These are phyloP conservation scores for Drosophila albomicans DNA, from an alignment of 1,140 invertebrate genomes.

Conservation along the genomic window DNA sequence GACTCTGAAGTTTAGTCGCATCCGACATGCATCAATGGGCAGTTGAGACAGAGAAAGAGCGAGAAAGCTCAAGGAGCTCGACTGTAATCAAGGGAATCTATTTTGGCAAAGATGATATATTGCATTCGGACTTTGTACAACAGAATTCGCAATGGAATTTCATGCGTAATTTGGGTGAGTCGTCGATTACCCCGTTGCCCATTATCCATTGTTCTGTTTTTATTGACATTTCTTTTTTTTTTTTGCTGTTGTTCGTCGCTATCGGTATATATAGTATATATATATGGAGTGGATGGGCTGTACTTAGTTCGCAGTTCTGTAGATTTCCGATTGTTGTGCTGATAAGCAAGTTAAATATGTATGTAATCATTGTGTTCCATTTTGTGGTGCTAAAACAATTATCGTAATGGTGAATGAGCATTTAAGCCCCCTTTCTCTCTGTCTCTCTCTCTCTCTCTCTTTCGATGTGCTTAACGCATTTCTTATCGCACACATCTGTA, in stretches of 20 bases:
- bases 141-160: background rate
- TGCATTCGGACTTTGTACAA: conserved; percentile 30
- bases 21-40: conserved; percentile 10
- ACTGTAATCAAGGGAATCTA: conserved; percentile 8
- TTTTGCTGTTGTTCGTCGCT: background rate
- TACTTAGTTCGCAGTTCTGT: conserved; percentile 24
- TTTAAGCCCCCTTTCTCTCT: conserved; percentile 27
- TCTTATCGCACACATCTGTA: conserved; percentile 40
- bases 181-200: background rate
- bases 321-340: conserved; percentile 21
- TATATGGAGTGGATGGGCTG: background rate
- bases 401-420: conserved; percentile 47
- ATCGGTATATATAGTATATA: conserved; percentile 2
- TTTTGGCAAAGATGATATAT: conserved; percentile 8
- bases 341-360: conserved; percentile 36
- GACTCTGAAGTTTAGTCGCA: conserved; percentile 37
- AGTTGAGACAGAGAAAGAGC: background rate
- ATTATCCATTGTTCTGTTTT: background rate
- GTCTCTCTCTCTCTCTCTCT: too few species aligned
- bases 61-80: background rate
- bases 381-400: conserved; percentile 25
- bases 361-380: conserved; percentile 13
- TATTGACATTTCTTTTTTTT: background rate
- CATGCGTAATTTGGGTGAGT: conserved; percentile 35
- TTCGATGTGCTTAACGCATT: conserved; percentile 37